Percentiles rank a stretch among this genome's conserved stretches.
Evolutionary conservation across 2,113 vertebrate genomes (phyloP).

Genomic region (Melanerpes formicivorus): DNA sequence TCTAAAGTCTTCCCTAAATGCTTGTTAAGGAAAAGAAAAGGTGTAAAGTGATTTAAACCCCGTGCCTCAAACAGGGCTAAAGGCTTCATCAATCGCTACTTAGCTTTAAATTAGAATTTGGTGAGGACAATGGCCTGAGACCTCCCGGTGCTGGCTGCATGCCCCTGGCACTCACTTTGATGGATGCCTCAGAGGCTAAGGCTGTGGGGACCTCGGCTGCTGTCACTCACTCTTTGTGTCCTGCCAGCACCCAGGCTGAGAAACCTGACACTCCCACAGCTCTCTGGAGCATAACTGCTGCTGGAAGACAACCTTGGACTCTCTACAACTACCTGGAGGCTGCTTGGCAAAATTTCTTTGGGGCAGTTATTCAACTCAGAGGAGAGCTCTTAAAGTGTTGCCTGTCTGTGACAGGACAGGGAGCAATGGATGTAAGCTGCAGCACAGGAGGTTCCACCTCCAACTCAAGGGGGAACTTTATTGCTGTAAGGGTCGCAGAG

Average conservation of each 20-base stretch:
- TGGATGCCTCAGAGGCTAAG: neutral
- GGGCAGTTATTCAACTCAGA: neutral
- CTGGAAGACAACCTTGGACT: neutral
- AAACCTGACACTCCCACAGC: neutral
- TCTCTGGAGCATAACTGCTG: neutral
- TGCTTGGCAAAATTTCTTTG: neutral
- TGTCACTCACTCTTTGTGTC: neutral
- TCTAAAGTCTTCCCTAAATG: neutral
- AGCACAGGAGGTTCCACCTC: too few species aligned
- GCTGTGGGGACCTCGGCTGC: neutral
- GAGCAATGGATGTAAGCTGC: too few species aligned
- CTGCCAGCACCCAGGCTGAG: neutral
- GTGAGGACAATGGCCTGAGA: conserved; percentile 27
- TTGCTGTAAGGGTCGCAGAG: too few species aligned
- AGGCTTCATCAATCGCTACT: neutral
- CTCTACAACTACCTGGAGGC: neutral
- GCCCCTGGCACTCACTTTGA: conserved; percentile 11
- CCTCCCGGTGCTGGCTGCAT: neutral
- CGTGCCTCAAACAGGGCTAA: neutral
- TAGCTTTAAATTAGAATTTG: conserved; percentile 30
- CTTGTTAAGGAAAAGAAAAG: neutral
- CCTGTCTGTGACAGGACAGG: neutral
- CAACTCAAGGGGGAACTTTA: too few species aligned
- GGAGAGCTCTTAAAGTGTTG: neutral
- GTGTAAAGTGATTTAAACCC: neutral